These are phyloP conservation scores for Clunio marinus DNA, from an alignment of 2,888 invertebrate genomes.

Conservation along the genomic window DNA sequence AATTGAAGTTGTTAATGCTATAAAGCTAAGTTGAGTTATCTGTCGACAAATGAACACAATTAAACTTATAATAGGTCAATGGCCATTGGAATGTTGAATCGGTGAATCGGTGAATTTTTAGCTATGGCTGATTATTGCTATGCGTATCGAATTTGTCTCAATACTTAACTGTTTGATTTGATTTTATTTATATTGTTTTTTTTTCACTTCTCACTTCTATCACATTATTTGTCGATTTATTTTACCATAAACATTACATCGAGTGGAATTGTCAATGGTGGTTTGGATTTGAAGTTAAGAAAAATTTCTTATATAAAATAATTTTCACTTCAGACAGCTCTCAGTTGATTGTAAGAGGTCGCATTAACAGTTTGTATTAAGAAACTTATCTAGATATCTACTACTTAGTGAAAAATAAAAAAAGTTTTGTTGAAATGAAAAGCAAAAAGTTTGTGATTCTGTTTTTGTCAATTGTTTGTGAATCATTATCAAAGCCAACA, in stretches of 20 bases:
- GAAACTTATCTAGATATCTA: neutral
- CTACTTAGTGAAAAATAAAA: neutral
- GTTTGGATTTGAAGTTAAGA: neutral
- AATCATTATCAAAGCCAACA: neutral
- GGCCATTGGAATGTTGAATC: neutral
- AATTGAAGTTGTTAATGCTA: too few relatives aligned
- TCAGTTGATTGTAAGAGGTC: neutral
- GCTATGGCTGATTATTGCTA: constrained; percentile 11
- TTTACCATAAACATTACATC: neutral
- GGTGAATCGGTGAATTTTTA: neutral
- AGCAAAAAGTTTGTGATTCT: neutral
- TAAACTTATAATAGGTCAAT: constrained; percentile 13
- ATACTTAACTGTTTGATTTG: constrained; percentile 6
- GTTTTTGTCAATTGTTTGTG: neutral
- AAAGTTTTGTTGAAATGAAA: neutral
- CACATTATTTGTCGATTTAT: constrained; percentile 21
- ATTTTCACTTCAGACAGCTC: neutral
- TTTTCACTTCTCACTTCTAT: neutral
- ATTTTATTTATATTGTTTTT: neutral
- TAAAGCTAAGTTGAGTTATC: too few relatives aligned
- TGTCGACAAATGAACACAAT: too few relatives aligned
- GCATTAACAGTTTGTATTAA: too few relatives aligned
- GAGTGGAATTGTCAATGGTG: constrained; percentile 13
- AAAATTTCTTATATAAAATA: constrained; percentile 18
- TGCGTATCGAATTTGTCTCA: constrained; percentile 19